Evolutionary conservation across 2,888 invertebrate species (phyloP), one percentile per base, ranked within the genome.

Genomic region (Rhamphomyia laevipes): DNA sequence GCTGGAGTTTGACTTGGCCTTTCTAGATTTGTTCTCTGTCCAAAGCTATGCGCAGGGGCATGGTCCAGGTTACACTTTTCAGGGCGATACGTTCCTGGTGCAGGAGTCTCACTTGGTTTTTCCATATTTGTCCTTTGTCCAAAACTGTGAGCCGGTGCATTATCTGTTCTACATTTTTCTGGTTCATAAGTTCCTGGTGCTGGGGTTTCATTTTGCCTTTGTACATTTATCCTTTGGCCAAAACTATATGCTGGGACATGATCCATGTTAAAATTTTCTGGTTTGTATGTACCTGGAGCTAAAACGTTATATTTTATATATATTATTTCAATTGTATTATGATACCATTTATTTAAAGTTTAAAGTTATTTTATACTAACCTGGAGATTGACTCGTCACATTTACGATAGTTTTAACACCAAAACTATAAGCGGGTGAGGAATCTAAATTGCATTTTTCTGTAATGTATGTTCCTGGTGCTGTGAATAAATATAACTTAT

Each of bases 141-240:
- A 57, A 77, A 78, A 7, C 74, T 72, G 56, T 74, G 78, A 1
- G 68, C 56, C 3, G 70, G 73, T 7, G 63, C 56, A 17, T 60
- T 58, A 37, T 63, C 64, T 55, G 68, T 71, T 52, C 72, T 74
- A 4, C 72, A 65, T 58, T 77, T 78, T 58, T 82, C 81, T 6
- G 80, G 78, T 58, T 66, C 50, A 61, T 84, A 83, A 43, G 77
- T 74, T 50, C 80, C 79, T 21, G 83, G 84, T 60, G 79, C 80
- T 58, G 82, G 82, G 18, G 73, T 52, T 10, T 51, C 38, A 16
- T 21, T 47, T 13, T 45, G 47, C 54, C 74, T 76, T 18, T 73
- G 73, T 31, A 65, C 54, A 30, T 73, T 51, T 4, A 37, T 37
- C 21, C 43, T 46, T 17, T 21, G 21, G 10, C 52, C 53, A 58